A percentile compares a stretch with the other conserved stretches of the same genome.
Evolutionary conservation across 2,888 invertebrate genomes (phyloP).

Genomic region (Campaea margaritaria): DNA sequence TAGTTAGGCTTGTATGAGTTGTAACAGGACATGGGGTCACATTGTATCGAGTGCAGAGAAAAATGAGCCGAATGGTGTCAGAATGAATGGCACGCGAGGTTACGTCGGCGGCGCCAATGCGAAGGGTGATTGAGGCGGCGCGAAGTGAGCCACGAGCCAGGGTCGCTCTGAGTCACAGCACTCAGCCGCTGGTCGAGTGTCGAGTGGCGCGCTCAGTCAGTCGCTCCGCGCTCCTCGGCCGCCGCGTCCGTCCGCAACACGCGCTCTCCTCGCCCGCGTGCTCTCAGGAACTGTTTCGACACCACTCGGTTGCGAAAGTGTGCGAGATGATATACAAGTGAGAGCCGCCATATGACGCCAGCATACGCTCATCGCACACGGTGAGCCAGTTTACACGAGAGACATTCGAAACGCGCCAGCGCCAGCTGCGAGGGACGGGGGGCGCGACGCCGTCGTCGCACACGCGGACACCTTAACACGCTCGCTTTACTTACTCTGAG

Average conservation of each 20-base stretch:
- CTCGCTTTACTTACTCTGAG: conserved; percentile 68
- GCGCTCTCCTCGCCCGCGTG: conserved; percentile 50
- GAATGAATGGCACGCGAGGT: conserved; percentile 56
- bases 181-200: conserved; percentile 18
- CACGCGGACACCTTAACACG: conserved; percentile 76
- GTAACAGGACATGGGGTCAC: conserved; percentile 26
- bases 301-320: conserved; percentile 82
- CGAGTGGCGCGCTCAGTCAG: conserved; percentile 45
- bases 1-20: neutral
- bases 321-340: conserved; percentile 85
- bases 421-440: conserved; percentile 71
- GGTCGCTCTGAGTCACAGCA: conserved; percentile 53
- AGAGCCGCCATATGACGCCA: conserved; percentile 77
- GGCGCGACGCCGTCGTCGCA: conserved; percentile 80
- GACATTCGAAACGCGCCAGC: conserved; percentile 79
- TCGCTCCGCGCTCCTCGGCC: conserved; percentile 54
- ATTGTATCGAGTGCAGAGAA: conserved; percentile 24
- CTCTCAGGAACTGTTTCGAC: conserved; percentile 76
- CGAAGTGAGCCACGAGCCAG: conserved; percentile 68
- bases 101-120: conserved; percentile 47
- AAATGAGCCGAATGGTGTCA: conserved; percentile 34
- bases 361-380: conserved; percentile 82
- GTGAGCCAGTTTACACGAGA: conserved; percentile 80
- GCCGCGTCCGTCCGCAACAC: conserved; percentile 40
- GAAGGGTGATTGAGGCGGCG: conserved; percentile 37